These are phyloP conservation scores for Palloptera scutellata DNA, from an alignment of 2,888 invertebrate genomes.

Conservation along the genomic window DNA sequence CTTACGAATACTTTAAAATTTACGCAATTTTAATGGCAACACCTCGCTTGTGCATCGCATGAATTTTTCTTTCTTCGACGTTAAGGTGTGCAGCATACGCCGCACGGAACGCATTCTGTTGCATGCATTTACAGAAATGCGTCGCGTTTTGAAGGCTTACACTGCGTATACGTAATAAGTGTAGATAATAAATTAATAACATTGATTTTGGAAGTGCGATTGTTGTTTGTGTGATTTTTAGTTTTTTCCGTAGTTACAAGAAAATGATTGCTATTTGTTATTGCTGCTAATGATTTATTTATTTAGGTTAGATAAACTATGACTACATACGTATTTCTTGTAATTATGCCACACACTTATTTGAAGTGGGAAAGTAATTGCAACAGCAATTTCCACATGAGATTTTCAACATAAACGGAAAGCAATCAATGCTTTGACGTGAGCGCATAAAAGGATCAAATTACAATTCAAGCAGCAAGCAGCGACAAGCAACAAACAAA, in stretches of 20 bases:
- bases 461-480: not conserved
- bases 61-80: too few relatives aligned
- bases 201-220: too few relatives aligned
- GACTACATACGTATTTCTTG: too few relatives aligned
- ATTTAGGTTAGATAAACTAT: too few relatives aligned
- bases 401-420: not conserved
- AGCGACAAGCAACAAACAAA: constrained; percentile 21
- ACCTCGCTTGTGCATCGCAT: not conserved
- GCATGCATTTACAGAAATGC: not conserved
- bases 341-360: not conserved
- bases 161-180: constrained; percentile 15
- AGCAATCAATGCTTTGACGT: not conserved
- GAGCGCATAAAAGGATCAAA: constrained; percentile 12
- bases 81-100: too few relatives aligned
- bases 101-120: too few relatives aligned
- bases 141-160: not conserved
- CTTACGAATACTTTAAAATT: not conserved
- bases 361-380: not conserved
- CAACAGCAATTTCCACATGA: constrained; percentile 1
- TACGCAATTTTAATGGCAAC: constrained; percentile 13
- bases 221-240: too few relatives aligned
- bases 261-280: too few relatives aligned
- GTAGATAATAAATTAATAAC: too few relatives aligned
- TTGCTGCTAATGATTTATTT: too few relatives aligned
- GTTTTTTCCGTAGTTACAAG: too few relatives aligned